Percentiles rank a stretch among this genome's conserved stretches.
phyloP scores from a whole-genome alignment of 2,113 vertebrate genomes.

The Acanthochromis polyacanthus region DNA sequence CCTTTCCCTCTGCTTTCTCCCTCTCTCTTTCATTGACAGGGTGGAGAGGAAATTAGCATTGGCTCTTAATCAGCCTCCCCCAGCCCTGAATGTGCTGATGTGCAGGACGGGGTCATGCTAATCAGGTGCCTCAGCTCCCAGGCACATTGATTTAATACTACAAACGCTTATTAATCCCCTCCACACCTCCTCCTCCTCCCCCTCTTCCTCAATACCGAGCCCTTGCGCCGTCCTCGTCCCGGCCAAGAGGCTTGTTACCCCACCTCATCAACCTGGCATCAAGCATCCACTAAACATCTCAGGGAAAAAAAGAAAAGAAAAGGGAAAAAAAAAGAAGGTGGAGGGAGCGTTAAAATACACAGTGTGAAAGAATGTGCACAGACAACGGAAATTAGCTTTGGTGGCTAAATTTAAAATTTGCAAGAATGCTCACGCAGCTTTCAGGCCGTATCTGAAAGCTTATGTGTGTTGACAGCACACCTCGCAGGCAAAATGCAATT shows the following conservation, averaged over 20 bases:
- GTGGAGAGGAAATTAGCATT: slow-evolving; percentile 82
- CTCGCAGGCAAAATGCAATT: slow-evolving; percentile 32
- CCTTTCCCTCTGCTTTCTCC: slow-evolving; percentile 25
- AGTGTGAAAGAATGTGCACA: slow-evolving; percentile 37
- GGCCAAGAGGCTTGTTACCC: slow-evolving; percentile 20
- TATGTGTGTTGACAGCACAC: slow-evolving; percentile 38
- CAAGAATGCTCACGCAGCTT: slow-evolving; percentile 41
- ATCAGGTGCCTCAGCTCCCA: slow-evolving; percentile 79
- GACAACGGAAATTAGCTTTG: slow-evolving; percentile 57
- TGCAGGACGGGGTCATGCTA: slow-evolving; percentile 82
- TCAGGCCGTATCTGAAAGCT: slow-evolving; percentile 29
- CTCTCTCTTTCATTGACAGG: slow-evolving; percentile 70
- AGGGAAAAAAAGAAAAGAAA: background rate
- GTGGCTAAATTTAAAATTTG: slow-evolving; percentile 47
- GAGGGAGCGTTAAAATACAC: slow-evolving; percentile 23
- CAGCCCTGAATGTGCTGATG: slow-evolving; percentile 83
- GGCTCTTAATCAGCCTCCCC: slow-evolving; percentile 82
- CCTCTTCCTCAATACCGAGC: slow-evolving; percentile 53
- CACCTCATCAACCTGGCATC: slow-evolving; percentile 12
- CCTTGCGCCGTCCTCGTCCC: slow-evolving; percentile 55
- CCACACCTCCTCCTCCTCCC: slow-evolving; percentile 44
- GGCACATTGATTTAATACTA: slow-evolving; percentile 83
- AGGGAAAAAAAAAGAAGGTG: background rate
- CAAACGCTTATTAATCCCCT: slow-evolving; percentile 81
- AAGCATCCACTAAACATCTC: background rate